Conservation (phyloP, 2,113 vertebrate species). For the Sturnus vulgaris region DNA sequence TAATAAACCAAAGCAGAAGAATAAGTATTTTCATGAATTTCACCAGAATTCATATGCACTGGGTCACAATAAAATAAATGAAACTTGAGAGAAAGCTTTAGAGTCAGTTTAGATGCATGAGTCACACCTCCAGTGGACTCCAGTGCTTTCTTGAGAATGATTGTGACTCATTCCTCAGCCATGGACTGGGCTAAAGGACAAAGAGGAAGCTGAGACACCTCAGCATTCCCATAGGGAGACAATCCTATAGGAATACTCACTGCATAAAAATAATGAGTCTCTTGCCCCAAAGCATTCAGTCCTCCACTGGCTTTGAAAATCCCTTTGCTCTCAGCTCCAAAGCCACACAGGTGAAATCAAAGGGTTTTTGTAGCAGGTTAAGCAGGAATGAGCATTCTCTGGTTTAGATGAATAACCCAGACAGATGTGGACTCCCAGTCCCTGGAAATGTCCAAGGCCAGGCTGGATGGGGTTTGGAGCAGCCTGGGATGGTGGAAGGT, state of each 20-base stretch:
- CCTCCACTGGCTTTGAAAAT: neutral
- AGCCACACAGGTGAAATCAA: neutral
- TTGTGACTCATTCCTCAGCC: neutral
- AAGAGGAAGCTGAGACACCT: neutral
- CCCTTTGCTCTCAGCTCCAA: neutral
- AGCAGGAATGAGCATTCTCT: neutral
- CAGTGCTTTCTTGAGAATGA: neutral
- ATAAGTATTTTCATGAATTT: neutral
- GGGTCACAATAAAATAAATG: neutral
- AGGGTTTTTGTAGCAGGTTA: neutral
- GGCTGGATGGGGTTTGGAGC: neutral
- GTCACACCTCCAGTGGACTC: neutral
- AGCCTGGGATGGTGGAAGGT: neutral
- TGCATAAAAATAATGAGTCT: neutral
- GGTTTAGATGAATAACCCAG: neutral
- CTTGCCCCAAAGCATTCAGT: neutral
- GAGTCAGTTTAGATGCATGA: neutral
- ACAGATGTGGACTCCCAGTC: neutral
- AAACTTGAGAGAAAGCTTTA: neutral
- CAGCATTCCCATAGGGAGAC: neutral
- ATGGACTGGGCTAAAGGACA: neutral
- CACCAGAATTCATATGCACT: neutral
- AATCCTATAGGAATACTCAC: neutral
- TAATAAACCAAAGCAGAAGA: neutral
- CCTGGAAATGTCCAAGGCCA: neutral